Percentiles rank a stretch among this genome's conserved stretches.
phyloP scores from a whole-genome alignment of 2,797 vertebrate species.

The Diplodus sargus region DNA sequence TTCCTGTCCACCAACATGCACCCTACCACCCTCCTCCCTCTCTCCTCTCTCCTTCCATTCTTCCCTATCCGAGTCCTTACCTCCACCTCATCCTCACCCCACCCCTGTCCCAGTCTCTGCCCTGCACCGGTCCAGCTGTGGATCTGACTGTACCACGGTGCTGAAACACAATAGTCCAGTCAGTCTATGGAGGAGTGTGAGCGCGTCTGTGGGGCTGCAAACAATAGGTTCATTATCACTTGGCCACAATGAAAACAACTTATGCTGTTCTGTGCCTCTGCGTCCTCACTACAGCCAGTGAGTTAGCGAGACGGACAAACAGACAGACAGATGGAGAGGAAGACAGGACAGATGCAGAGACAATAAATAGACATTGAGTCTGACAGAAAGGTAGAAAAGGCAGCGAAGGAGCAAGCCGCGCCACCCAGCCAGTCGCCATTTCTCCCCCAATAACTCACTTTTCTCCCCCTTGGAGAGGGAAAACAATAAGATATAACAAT shows the following conservation, averaged over 20 bases:
- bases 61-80: slow-evolving; percentile 14
- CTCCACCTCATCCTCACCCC: slow-evolving; percentile 42
- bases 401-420: slow-evolving; percentile 26
- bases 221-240: slow-evolving; percentile 75
- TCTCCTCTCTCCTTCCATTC: background rate
- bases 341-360: slow-evolving; percentile 32
- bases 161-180: slow-evolving; percentile 75
- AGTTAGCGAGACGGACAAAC: slow-evolving; percentile 22
- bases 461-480: slow-evolving; percentile 69
- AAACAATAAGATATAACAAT: slow-evolving; percentile 82
- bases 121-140: slow-evolving; percentile 80
- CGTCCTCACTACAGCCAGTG: slow-evolving; percentile 4
- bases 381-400: slow-evolving; percentile 25
- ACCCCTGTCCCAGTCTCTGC: slow-evolving; percentile 72
- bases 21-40: no score
- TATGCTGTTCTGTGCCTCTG: slow-evolving; percentile 28
- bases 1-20: background rate
- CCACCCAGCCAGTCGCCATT: slow-evolving; percentile 59
- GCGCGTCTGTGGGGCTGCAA: slow-evolving; percentile 41
- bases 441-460: slow-evolving; percentile 75
- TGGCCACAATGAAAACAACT: slow-evolving; percentile 59
- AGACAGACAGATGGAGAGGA: slow-evolving; percentile 38
- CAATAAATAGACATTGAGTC: slow-evolving; percentile 24
- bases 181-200: slow-evolving; percentile 27
- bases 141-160: slow-evolving; percentile 80